These are phyloP conservation scores for Steatocranus sp. DNA, from an alignment of 2,797 vertebrate genomes.

Conservation along the genomic window DNA sequence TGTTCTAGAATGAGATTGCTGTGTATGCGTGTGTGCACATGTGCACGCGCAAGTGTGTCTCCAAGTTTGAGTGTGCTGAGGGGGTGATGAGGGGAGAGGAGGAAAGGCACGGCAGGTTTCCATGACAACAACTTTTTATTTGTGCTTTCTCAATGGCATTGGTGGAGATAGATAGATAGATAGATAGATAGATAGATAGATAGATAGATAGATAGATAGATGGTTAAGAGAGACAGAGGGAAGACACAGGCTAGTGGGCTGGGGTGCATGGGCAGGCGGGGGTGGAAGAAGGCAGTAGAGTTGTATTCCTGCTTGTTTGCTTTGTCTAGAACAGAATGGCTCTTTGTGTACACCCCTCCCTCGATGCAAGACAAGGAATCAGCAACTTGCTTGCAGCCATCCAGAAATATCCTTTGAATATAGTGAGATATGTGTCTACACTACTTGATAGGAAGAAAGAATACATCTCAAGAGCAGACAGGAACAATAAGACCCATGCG, in stretches of 20 bases:
- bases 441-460: not conserved
- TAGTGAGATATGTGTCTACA: not conserved
- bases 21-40: not conserved
- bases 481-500: not conserved
- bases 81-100: constrained; percentile 47
- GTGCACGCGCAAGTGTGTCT: not conserved
- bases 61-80: constrained; percentile 36
- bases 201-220: not conserved
- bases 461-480: not conserved
- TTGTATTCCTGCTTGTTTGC: constrained; percentile 42
- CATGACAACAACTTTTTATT: constrained; percentile 76
- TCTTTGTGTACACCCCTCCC: constrained; percentile 48
- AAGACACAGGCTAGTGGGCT: constrained; percentile 49
- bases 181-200: constrained; percentile 6
- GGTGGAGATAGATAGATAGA: constrained; percentile 20
- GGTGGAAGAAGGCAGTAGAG: constrained; percentile 54
- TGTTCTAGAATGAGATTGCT: constrained; percentile 15
- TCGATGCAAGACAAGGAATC: constrained; percentile 31
- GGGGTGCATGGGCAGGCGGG: constrained; percentile 54
- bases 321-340: constrained; percentile 69
- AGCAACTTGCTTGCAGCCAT: constrained; percentile 19
- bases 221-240: constrained; percentile 4
- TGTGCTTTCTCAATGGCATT: constrained; percentile 60
- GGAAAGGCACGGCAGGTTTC: constrained; percentile 65
- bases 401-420: constrained; percentile 5